These are phyloP conservation scores for Darevskia mixta DNA, from an alignment of 2,797 vertebrate genomes.

Conservation along the genomic window DNA sequence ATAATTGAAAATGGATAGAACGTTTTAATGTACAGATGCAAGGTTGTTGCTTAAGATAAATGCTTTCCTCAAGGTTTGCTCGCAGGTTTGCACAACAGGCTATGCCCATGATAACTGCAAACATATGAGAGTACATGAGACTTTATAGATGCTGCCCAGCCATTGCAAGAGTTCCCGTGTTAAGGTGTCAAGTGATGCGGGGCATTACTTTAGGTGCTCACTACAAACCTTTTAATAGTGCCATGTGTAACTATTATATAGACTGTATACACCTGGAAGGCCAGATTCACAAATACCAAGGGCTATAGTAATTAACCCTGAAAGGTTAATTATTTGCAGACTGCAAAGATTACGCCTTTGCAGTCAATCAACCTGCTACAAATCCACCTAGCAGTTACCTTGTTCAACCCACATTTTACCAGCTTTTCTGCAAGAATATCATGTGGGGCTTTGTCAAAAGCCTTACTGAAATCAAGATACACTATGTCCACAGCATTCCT, in stretches of 20 bases:
- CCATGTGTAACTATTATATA: not conserved
- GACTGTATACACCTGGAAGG: not conserved
- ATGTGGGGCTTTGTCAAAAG: no score
- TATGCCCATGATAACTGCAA: not conserved
- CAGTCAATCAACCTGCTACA: no score
- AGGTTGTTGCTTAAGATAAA: not conserved
- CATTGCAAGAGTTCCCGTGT: not conserved
- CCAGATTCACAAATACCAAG: not conserved
- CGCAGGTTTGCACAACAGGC: not conserved
- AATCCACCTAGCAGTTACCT: no score
- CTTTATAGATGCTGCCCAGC: not conserved
- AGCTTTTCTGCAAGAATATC: no score
- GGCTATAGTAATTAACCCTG: not conserved
- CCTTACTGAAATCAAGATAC: no score
- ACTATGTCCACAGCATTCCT: no score
- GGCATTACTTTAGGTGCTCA: constrained; percentile 4
- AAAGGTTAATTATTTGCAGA: not conserved
- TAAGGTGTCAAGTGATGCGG: not conserved
- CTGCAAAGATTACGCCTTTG: no score
- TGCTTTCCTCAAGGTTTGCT: not conserved
- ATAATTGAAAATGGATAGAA: constrained; percentile 7
- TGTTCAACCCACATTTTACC: no score
- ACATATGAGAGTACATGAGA: not conserved
- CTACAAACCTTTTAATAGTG: not conserved
- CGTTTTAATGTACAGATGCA: constrained; percentile 5